These are phyloP conservation scores for Norana najaformis DNA, from an alignment of 2,888 invertebrate species.

Conservation along the genomic window DNA sequence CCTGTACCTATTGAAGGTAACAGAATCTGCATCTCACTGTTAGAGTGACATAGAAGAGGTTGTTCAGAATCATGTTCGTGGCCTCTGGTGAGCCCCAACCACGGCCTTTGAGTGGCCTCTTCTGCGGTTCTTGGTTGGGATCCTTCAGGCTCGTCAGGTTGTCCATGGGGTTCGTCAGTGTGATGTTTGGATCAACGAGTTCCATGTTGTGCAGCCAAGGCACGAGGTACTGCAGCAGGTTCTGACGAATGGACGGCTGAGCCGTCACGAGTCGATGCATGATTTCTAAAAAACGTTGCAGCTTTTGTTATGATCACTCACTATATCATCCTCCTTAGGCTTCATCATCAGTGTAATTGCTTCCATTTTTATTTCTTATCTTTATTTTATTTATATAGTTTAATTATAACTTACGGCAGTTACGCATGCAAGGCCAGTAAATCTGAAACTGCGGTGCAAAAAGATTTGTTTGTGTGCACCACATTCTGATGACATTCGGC, in stretches of 20 bases:
- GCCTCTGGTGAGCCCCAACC: conserved; percentile 96
- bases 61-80: conserved; percentile 99
- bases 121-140: conserved; percentile 62
- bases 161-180: conserved; percentile 64
- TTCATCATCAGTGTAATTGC: too few relatives aligned
- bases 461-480: too few relatives aligned
- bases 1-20: background rate
- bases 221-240: conserved; percentile 85
- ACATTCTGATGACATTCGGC: too few relatives aligned
- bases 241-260: conserved; percentile 85
- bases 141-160: conserved; percentile 61
- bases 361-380: too few relatives aligned
- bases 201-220: conserved; percentile 99
- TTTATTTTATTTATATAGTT: too few relatives aligned
- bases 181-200: conserved; percentile 92
- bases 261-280: conserved; percentile 95
- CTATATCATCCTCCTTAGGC: too few relatives aligned
- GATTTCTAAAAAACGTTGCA: conserved; percentile 80
- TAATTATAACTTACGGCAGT: too few relatives aligned
- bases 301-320: background rate
- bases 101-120: conserved; percentile 75
- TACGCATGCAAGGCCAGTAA: too few relatives aligned
- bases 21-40: conserved; percentile 50
- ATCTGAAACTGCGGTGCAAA: too few relatives aligned
- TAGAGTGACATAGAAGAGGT: conserved; percentile 95